Conservation (phyloP, 2,797 vertebrate species). For the Monodelphis domestica region DNA sequence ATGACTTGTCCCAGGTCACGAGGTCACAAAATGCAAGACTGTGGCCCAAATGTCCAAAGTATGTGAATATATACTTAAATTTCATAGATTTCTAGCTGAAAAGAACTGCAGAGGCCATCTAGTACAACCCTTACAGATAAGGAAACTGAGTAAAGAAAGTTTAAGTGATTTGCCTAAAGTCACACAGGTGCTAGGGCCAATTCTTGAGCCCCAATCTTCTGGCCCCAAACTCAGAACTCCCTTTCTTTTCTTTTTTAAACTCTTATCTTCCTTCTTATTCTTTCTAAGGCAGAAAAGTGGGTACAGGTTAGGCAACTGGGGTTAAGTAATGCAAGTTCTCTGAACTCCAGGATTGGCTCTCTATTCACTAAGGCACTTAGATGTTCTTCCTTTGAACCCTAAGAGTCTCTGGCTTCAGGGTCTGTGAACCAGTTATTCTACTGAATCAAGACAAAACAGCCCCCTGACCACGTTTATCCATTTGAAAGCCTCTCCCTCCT, state of each 20-base stretch:
- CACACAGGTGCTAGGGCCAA: not conserved
- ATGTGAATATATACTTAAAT: not conserved
- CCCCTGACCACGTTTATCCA: not conserved
- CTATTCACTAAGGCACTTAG: no score
- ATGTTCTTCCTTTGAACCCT: no score
- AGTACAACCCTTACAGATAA: not conserved
- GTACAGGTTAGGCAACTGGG: no score
- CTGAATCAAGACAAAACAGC: not conserved
- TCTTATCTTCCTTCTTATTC: no score
- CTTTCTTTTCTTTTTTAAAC: no score
- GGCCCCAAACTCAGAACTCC: not conserved
- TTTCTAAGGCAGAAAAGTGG: no score
- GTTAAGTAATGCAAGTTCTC: no score
- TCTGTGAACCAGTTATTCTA: constrained; percentile 9
- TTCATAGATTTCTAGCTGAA: not conserved
- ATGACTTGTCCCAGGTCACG: not conserved
- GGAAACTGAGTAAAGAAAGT: not conserved
- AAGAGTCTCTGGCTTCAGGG: not conserved
- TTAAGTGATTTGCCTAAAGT: not conserved
- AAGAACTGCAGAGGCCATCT: not conserved
- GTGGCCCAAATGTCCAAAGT: not conserved
- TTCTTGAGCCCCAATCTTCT: not conserved
- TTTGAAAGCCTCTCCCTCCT: not conserved
- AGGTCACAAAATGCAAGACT: not conserved
- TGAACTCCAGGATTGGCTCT: no score